Percentiles rank a stretch among this genome's conserved stretches.
Evolutionary conservation across 2,113 vertebrate species (phyloP).

Genomic region (Tiliqua scincoides): DNA sequence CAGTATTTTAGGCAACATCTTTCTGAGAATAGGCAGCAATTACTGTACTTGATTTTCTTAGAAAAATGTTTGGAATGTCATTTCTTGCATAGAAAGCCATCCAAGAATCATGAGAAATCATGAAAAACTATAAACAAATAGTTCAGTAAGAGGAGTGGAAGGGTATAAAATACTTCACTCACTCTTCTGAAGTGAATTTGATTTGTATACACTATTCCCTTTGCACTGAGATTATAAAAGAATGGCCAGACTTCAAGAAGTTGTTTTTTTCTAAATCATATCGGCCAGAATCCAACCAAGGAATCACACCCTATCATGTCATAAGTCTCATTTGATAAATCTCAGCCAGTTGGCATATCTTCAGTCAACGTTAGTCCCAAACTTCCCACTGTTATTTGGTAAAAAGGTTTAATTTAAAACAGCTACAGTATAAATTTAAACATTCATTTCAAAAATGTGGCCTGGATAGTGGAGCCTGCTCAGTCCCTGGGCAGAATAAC

Average conservation of each 20-base stretch:
- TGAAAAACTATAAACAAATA: not conserved
- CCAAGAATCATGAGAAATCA: not conserved
- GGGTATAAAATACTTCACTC: not conserved
- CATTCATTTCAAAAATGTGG: not conserved
- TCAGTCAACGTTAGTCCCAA: not conserved
- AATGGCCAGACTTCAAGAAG: not conserved
- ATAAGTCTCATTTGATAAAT: not conserved
- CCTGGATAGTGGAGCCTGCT: not conserved
- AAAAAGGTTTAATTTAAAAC: not conserved
- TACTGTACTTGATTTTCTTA: not conserved
- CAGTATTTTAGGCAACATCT: not conserved
- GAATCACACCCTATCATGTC: not conserved
- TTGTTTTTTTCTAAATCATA: not conserved
- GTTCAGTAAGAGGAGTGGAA: not conserved
- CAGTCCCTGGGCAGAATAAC: not conserved
- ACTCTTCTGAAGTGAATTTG: constrained; percentile 6
- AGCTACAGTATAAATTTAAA: too few species aligned
- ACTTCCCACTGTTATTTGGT: not conserved
- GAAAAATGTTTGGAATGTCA: not conserved
- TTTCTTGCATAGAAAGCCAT: not conserved
- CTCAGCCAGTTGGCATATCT: not conserved
- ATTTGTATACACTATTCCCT: not conserved
- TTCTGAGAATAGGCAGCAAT: not conserved
- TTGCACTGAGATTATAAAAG: not conserved
- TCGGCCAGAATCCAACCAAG: not conserved